A percentile compares a stretch with the other conserved stretches of the same genome.
phyloP scores from a whole-genome alignment of 2,113 vertebrate genomes.

The Embiotoca jacksoni region DNA sequence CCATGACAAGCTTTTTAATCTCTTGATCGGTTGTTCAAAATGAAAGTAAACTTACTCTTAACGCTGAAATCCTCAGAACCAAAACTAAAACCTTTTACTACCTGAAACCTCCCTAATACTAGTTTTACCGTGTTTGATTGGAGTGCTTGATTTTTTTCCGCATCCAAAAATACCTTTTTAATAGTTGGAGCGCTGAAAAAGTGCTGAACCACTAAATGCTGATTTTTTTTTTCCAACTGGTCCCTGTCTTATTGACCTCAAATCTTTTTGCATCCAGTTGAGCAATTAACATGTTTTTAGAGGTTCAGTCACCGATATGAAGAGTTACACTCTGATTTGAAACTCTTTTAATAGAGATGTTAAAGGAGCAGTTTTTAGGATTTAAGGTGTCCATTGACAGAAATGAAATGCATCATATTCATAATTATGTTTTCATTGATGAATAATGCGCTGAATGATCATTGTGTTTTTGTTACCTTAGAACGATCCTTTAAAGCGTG shows the following conservation, averaged over 20 bases:
- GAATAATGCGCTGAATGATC: no score
- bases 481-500: no score
- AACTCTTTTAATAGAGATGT: not conserved
- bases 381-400: no score
- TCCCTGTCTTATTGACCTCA: no score
- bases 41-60: slow-evolving; percentile 27
- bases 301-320: not conserved
- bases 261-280: not conserved
- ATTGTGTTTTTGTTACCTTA: no score
- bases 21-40: not conserved
- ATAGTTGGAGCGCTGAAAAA: slow-evolving; percentile 1
- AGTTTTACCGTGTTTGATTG: not conserved
- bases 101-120: slow-evolving; percentile 14
- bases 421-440: no score
- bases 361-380: not conserved
- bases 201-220: not conserved
- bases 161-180: slow-evolving; percentile 18
- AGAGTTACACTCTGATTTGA: not conserved
- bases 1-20: slow-evolving; percentile 13
- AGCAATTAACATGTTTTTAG: not conserved
- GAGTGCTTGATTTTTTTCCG: slow-evolving; percentile 35
- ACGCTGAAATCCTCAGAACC: slow-evolving; percentile 26
- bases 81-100: slow-evolving; percentile 44
- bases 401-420: no score
- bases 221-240: no score